These are phyloP conservation scores for Zosterops japonicus DNA, from an alignment of 2,113 vertebrate genomes.

Conservation along the genomic window DNA sequence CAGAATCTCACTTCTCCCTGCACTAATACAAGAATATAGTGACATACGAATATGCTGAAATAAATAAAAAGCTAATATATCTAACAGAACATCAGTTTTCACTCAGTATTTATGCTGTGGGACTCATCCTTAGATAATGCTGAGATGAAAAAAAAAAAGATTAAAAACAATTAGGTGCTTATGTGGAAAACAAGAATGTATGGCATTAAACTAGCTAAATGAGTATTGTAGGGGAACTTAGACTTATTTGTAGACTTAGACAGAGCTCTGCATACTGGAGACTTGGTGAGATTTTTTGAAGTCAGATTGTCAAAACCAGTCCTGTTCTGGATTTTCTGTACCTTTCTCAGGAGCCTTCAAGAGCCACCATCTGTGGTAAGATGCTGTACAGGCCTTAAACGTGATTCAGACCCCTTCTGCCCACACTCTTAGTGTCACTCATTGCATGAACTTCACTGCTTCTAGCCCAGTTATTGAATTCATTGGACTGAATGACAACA, in stretches of 20 bases:
- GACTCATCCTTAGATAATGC: background rate
- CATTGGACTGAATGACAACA: background rate
- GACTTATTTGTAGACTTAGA: background rate
- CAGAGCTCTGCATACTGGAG: background rate
- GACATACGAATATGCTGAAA: background rate
- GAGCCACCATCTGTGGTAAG: background rate
- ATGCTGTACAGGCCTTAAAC: background rate
- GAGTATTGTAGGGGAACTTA: background rate
- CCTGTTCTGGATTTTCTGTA: background rate
- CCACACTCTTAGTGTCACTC: background rate
- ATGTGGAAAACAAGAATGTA: background rate
- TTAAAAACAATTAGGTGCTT: background rate
- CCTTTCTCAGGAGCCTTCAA: background rate
- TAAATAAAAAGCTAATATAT: background rate
- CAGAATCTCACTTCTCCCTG: background rate
- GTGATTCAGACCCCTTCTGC: background rate
- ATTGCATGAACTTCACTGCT: background rate
- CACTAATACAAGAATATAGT: background rate
- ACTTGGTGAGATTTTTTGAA: background rate
- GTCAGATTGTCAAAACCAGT: background rate
- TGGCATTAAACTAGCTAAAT: background rate
- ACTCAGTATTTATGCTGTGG: background rate
- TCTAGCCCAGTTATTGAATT: background rate
- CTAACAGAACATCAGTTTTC: background rate
- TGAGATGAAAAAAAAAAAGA: background rate